Evolutionary conservation across 2,797 vertebrate species (phyloP).

Genomic region (Geotrypetes seraphini): DNA sequence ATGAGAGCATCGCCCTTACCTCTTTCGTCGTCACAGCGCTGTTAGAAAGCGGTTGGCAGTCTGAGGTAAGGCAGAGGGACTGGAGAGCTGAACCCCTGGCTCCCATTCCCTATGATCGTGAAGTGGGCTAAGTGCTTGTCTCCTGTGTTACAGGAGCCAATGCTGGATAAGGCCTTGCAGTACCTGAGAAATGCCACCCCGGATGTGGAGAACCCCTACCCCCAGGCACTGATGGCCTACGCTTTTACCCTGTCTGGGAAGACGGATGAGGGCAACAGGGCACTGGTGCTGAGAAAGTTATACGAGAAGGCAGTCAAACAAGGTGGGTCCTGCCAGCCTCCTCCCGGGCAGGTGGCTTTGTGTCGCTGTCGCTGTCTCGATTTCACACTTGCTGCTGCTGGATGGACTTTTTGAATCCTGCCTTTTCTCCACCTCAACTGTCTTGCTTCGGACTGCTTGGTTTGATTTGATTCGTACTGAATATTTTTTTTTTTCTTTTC

Average conservation of each 20-base stretch:
- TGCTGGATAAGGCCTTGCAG: conserved; percentile 21
- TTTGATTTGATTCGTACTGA: too few species aligned
- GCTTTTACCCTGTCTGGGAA: conserved; percentile 39
- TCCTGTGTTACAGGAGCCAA: conserved; percentile 8
- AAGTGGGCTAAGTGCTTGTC: too few species aligned
- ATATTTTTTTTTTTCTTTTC: too few species aligned
- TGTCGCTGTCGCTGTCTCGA: too few species aligned
- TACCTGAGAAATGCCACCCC: conserved; percentile 19
- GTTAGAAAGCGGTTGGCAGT: neutral
- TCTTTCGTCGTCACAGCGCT: neutral
- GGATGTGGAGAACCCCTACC: conserved; percentile 20
- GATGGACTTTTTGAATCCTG: too few species aligned
- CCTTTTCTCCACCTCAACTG: too few species aligned
- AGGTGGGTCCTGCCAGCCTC: conserved; percentile 17
- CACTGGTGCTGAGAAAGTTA: conserved; percentile 19
- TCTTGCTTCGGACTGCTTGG: too few species aligned
- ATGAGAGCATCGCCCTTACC: neutral
- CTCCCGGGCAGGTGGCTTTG: neutral
- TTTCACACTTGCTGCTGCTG: too few species aligned
- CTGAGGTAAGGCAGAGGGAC: neutral
- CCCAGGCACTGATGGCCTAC: conserved; percentile 39
- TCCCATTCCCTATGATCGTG: too few species aligned
- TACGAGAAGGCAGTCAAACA: conserved; percentile 22
- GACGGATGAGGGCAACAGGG: neutral
- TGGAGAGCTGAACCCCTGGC: too few species aligned